These are phyloP conservation scores for Toxonevra muliebris DNA, from an alignment of 2,888 invertebrate species.

Conservation along the genomic window DNA sequence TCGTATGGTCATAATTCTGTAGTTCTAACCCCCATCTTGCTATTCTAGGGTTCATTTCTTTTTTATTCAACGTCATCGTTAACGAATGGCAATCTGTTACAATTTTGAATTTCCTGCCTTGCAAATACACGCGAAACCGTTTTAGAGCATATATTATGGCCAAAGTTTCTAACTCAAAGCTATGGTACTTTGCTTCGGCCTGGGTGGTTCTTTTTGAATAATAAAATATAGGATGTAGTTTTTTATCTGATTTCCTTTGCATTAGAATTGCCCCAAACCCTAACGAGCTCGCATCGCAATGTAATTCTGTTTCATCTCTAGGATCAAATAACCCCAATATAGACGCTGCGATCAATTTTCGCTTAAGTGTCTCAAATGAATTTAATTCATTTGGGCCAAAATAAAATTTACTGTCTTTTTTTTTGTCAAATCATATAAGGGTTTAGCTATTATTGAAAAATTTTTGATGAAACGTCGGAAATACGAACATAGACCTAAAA, in stretches of 20 bases:
- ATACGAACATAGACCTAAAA: too few species aligned
- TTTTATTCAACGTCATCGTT: too few species aligned
- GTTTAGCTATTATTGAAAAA: background rate
- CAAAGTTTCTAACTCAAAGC: slow-evolving; percentile 47
- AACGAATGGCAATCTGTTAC: background rate
- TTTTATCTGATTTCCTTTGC: slow-evolving; percentile 35
- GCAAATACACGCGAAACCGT: background rate
- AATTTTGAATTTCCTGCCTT: background rate
- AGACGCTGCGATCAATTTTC: too few species aligned
- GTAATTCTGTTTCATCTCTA: too few species aligned
- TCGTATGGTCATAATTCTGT: background rate
- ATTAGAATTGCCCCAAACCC: slow-evolving; percentile 48
- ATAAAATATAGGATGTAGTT: slow-evolving; percentile 48
- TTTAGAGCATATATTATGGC: background rate
- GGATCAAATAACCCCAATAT: too few species aligned
- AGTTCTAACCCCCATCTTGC: background rate
- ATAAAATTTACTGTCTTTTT: background rate
- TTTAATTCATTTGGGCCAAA: slow-evolving; percentile 6
- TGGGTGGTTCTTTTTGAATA: slow-evolving; percentile 47
- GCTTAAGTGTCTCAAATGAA: too few species aligned
- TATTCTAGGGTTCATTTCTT: background rate
- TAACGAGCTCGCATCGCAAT: too few species aligned
- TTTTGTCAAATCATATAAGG: background rate
- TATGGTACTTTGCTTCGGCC: slow-evolving; percentile 34
- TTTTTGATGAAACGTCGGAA: too few species aligned